Evolutionary conservation across 1,140 invertebrate genomes (phyloP), one percentile per base, ranked within the genome.

Genomic region (Maniola jurtina): DNA sequence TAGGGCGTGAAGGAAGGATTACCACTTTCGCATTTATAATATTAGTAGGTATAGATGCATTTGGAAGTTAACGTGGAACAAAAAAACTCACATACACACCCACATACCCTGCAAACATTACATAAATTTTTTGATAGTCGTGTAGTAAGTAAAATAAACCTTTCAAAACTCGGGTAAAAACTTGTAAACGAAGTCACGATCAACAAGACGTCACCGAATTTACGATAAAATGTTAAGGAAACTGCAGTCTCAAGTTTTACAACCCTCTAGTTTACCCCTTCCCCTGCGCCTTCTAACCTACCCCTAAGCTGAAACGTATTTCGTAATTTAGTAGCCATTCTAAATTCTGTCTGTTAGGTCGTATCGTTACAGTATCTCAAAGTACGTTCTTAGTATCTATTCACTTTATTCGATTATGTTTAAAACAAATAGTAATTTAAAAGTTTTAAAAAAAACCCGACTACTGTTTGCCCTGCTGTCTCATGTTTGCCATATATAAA

Each of bases 241-340:
- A 55, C 52, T 55, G 52, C 52, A 55, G 25, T 55, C 52, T 55
- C 52, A 55, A 55, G 52, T 55, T 55, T 55, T 34, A 55, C 52
- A 35, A 55, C 52, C 52, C 34, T 55, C 42, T n/a, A n/a, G 10
- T 45, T n/a, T n/a, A 45, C 42, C 42, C 42, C 42, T 11, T 38
- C 7, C 38, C 38, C 38, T 9, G 0, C 38, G 1, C 9, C 11
- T 11, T 11, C 48, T 25, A 52, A 7, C 48, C 25, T 16, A 33
- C 48, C 1, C 6, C 25, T 11, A 52, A 16, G 14, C 48, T 52
- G 25, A 52, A 48, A 52, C 25, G 48, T 52, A 33, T 52, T 52
- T 11, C 14, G 48, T 52, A 52, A 52, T 52, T 52, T 25, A 52
- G 48, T 25, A 33, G 48, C 48, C 25, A 52, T 16, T 52, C 48